Evolutionary conservation across 2,113 vertebrate species (phyloP).

Genomic region (Burhinus oedicnemus): DNA sequence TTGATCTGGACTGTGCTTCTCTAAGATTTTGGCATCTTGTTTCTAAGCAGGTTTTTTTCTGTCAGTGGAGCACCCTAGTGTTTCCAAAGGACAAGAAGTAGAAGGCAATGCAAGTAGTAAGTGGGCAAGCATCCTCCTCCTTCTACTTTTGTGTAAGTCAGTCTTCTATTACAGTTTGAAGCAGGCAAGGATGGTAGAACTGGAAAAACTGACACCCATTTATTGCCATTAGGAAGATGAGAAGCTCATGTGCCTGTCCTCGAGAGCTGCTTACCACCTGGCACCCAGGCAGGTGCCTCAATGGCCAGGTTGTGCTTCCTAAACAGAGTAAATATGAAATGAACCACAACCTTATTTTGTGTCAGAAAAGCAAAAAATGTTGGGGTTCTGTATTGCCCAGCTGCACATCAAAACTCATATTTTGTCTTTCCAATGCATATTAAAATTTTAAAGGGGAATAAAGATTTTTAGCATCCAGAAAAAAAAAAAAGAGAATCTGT

Average conservation of each 20-base stretch:
- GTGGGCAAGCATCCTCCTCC: neutral
- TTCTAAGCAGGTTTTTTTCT: neutral
- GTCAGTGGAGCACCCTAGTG: neutral
- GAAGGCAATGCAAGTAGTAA: neutral
- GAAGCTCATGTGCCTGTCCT: neutral
- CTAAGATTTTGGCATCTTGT: neutral
- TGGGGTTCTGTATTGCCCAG: neutral
- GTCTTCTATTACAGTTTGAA: neutral
- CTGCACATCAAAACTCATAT: neutral
- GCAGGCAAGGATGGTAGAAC: neutral
- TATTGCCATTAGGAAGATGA: neutral
- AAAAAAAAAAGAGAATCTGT: neutral
- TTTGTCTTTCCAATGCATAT: neutral
- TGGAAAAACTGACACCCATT: neutral
- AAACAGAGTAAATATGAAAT: neutral
- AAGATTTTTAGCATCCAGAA: neutral
- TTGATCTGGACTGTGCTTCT: neutral
- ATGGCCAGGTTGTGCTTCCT: neutral
- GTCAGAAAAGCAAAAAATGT: neutral
- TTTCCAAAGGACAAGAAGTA: neutral
- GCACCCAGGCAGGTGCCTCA: neutral
- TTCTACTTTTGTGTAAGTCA: neutral
- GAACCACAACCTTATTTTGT: neutral
- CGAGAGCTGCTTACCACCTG: neutral
- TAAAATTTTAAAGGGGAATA: neutral